Conservation (phyloP, 2,797 vertebrate species). For the Alosa sapidissima region DNA sequence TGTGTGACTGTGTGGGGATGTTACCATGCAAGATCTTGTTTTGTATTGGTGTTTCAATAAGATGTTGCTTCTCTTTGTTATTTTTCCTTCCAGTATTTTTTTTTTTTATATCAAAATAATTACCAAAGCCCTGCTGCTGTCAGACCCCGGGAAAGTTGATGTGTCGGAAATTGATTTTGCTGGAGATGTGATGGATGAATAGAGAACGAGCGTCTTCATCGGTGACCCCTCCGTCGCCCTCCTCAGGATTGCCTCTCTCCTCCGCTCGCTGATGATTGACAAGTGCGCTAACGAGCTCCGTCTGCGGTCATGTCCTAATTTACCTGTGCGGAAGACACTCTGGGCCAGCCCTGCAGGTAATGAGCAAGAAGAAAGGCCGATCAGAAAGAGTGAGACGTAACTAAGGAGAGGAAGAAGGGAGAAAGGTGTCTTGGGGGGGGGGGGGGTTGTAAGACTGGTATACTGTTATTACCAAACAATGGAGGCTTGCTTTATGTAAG, state of each 20-base stretch:
- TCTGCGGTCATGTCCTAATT: slow-evolving; percentile 66
- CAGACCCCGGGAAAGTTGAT: slow-evolving; percentile 64
- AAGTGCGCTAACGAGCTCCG: slow-evolving; percentile 75
- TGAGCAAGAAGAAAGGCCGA: slow-evolving; percentile 18
- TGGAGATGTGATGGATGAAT: slow-evolving; percentile 77
- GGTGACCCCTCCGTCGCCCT: slow-evolving; percentile 64
- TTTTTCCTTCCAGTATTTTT: neutral
- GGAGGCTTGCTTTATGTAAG: neutral
- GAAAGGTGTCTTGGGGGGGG: slow-evolving; percentile 32
- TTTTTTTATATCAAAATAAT: slow-evolving; percentile 6
- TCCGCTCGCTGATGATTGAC: slow-evolving; percentile 67
- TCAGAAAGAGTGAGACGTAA: slow-evolving; percentile 36
- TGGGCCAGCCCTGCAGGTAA: slow-evolving; percentile 31
- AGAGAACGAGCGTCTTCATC: slow-evolving; percentile 74
- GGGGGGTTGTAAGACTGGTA: neutral
- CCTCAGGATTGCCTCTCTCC: slow-evolving; percentile 58
- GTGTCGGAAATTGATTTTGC: slow-evolving; percentile 76
- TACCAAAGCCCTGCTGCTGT: slow-evolving; percentile 38
- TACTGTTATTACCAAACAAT: neutral
- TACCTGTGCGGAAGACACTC: slow-evolving; percentile 52
- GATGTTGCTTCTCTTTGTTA: neutral
- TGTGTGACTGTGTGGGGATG: neutral
- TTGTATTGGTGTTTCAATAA: neutral
- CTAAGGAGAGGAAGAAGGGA: slow-evolving; percentile 29
- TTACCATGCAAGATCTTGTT: neutral